These are phyloP conservation scores for Characodon lateralis DNA, from an alignment of 2,797 vertebrate species.

Conservation along the genomic window DNA sequence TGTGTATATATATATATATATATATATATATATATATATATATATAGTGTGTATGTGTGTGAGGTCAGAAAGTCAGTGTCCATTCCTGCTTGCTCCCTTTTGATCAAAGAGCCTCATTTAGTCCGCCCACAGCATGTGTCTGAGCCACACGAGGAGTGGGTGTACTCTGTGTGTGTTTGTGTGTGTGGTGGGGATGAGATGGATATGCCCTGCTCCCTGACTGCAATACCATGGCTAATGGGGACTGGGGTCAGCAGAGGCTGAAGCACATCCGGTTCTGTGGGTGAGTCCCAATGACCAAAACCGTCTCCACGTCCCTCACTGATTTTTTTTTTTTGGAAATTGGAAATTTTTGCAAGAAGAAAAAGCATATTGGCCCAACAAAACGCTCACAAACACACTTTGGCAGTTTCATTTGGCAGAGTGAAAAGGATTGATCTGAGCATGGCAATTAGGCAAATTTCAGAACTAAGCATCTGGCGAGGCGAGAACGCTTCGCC, in stretches of 20 bases:
- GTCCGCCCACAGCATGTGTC: conserved; percentile 65
- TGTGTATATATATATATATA: neutral
- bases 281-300: conserved; percentile 32
- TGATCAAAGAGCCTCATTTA: conserved; percentile 71
- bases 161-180: conserved; percentile 48
- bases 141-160: conserved; percentile 68
- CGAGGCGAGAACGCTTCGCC: conserved; percentile 69
- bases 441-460: conserved; percentile 77
- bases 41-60: conserved; percentile 16
- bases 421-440: conserved; percentile 72
- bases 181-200: conserved; percentile 52
- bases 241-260: conserved; percentile 60
- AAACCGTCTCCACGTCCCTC: conserved; percentile 28
- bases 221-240: conserved; percentile 57
- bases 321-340: neutral
- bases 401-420: conserved; percentile 70
- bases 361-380: conserved; percentile 59
- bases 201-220: conserved; percentile 50
- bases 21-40: neutral
- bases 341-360: conserved; percentile 29
- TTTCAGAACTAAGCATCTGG: conserved; percentile 78
- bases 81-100: conserved; percentile 59
- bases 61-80: conserved; percentile 62
- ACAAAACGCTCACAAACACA: conserved; percentile 63
- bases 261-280: conserved; percentile 39